Evolutionary conservation across 2,888 invertebrate genomes (phyloP), one percentile per base, ranked within the genome.

Genomic region (Drosophila mimica): DNA sequence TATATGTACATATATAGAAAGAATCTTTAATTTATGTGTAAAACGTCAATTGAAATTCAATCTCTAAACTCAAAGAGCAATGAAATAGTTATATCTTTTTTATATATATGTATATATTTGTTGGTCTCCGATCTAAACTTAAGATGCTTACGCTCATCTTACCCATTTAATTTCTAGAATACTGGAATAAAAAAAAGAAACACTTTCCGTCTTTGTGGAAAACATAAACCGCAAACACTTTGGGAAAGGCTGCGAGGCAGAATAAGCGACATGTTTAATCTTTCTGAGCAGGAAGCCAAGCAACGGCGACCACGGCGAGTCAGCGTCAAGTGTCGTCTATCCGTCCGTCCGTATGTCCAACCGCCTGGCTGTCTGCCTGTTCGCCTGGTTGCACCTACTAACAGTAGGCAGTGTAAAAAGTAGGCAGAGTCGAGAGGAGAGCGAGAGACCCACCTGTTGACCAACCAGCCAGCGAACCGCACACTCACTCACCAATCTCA

Each of bases 241-340:
- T 84, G 77, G 79, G 74, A 88, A 80, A 80, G 74, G 72, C 76
- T 69, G 60, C n/a, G 66, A 54, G 67, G 43, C 79, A 67, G 66
- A 72, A 48, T 60, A 70, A 78, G 77, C 75, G 79, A 88, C 83
- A 88, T 88, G 83, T 79, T 85, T 86, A 77, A 83, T 81, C 81
- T 81, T 75, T 77, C 77, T 88, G 88, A 88, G 77, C 86, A 85
- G 85, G 85, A 85, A 85, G 81, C 85, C 81, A 81, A 73, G 62
- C 81, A 88, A 83, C 67, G 62, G 66, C 69, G 62, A 74, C 81
- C 66, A 70, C 53, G 36, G 13, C 76, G 43, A 70, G 76, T 66
- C 74, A 79, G 40, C 70, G 57, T 68, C 59, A 79, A 79, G 69
- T 79, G 70, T 79, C 65, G 60, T 38, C 57, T 66, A 54, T 62